Base-by-base conservation (phyloP, 2,797 vertebrate genomes). In the Falco columbarius region DNA sequence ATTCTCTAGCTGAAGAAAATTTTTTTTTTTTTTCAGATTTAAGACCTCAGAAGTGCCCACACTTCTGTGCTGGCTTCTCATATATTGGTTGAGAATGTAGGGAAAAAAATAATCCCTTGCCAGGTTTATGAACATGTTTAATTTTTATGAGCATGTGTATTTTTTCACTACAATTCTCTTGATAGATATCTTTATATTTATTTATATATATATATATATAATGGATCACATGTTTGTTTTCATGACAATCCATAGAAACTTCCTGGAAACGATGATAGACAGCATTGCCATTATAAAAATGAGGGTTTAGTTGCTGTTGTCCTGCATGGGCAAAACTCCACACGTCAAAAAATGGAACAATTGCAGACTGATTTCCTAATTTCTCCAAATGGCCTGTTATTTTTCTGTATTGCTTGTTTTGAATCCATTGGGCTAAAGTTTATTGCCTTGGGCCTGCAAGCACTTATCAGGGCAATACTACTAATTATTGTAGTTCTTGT, bases 401-500 rank as follows among this genome's bases (percentile, higher is more conserved):
- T 95, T 91, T 93, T 83, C 58, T 85, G 19, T 47, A 26, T 73
- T 90, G 34, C 74, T 87, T 86, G 10, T 82, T 96, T 89, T 46
- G 36, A 77, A 72, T 11, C 21, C 26, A 20, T 71, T 89, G 61
- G 89, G 65, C 67, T 70, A 2, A 89, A 80, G 46, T 68, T 87
- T 71, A 67, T 91, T 72, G 34, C 52, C 27, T 54, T 80, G 58
- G 47, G 68, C 32, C 68, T 89, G 80, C 55, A 94, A 93, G 29
- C 44, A 61, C 76, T 96, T 89, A 67, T 4, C 30, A 36, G 23
- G 61, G 14, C 59, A 90, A 40, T 46, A 20, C 30, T 71, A 42
- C 36, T 80, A 80, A 92, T 93, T 93, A 80, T 47, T 92, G n/a
- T 46, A 16, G 22, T 54, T 59, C 52, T 84, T 89, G 24, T 54